Base-by-base conservation (phyloP, 2,797 vertebrate genomes). In the Hippopotamyrus pictus region DNA sequence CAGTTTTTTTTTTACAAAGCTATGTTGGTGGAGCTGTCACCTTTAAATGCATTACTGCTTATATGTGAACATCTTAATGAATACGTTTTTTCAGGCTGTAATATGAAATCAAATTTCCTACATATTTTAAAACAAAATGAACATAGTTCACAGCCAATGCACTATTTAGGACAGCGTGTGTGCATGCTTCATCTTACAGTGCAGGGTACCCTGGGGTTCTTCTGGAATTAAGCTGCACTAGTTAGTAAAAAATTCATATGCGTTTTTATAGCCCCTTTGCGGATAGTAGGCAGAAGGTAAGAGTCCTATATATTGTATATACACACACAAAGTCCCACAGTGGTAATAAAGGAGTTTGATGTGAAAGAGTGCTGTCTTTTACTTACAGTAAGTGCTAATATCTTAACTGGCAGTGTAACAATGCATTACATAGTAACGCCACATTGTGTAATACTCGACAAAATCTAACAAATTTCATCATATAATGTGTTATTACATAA, bases 191-290 rank as follows among this genome's bases (percentile, higher is more conserved):
- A 51, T 85, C 44, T 25, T 25, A 29, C 41, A 85, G 82, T 22
- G 19, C 3, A 50, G 8, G 44, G 46, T 29, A 85, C 48, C 82
- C 82, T 85, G 48, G 82, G 9, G 82, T 50, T 25, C n/a, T 48
- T 48, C 19, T 85, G 48, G 82, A 50, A 51, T 85, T 51, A 85
- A 85, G 82, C 22, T 85, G 48, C 76, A 85, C 44, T 48, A 51
- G 82, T 51, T 85, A 85, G 82, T 85, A 14, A 85, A 85, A 51
- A 85, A 85, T 85, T 85, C 9, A 85, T 85, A 29, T 51, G n/a
- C 44, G 9, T 51, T 51, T 85, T 51, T 85, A 48, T 25, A 48
- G 82, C 46, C 46, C 82, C 46, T 29, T 84, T 22, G 44, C 4
- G 12, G 46, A 7, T 51, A 51, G 22, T 48, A 50, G 46, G 48